Evolutionary conservation across 2,113 vertebrate species (phyloP).

Genomic region (Melierax canorus): DNA sequence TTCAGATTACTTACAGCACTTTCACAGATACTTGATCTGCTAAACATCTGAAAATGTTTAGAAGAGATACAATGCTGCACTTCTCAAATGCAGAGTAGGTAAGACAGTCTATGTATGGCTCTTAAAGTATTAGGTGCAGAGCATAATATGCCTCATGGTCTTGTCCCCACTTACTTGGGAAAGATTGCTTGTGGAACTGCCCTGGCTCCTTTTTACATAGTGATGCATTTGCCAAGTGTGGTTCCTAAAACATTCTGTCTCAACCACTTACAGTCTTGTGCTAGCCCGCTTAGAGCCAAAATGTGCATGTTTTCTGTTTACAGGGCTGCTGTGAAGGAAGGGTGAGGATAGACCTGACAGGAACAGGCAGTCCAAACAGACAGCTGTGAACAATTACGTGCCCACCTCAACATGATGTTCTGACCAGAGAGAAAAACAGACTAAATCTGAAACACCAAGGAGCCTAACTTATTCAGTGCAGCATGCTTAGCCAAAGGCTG

Average conservation of each 20-base stretch:
- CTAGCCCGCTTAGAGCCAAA: not conserved
- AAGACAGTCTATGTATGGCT: not conserved
- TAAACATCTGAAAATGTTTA: slow-evolving; percentile 35
- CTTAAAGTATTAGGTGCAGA: not conserved
- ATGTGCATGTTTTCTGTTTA: slow-evolving; percentile 28
- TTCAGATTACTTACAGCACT: not conserved
- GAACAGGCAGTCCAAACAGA: slow-evolving; percentile 20
- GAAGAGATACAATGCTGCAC: not conserved
- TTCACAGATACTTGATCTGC: not conserved
- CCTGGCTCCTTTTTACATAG: not conserved
- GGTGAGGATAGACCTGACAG: slow-evolving; percentile 35
- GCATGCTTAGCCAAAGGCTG: not conserved
- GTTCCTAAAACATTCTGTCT: slow-evolving; percentile 50
- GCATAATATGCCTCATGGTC: not conserved
- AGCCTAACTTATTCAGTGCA: not conserved
- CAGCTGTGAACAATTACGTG: slow-evolving; percentile 34
- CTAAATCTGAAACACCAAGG: not conserved
- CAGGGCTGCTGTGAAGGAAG: slow-evolving; percentile 13
- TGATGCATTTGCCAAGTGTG: not conserved
- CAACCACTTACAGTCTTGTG: not conserved
- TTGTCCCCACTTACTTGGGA: not conserved
- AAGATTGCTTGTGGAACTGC: slow-evolving; percentile 10
- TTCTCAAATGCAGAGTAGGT: not conserved
- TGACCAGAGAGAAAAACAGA: slow-evolving; percentile 17
- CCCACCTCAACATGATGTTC: slow-evolving; percentile 19